phyloP scores from a whole-genome alignment of 2,113 vertebrate species.

The Ginglymostoma cirratum region DNA sequence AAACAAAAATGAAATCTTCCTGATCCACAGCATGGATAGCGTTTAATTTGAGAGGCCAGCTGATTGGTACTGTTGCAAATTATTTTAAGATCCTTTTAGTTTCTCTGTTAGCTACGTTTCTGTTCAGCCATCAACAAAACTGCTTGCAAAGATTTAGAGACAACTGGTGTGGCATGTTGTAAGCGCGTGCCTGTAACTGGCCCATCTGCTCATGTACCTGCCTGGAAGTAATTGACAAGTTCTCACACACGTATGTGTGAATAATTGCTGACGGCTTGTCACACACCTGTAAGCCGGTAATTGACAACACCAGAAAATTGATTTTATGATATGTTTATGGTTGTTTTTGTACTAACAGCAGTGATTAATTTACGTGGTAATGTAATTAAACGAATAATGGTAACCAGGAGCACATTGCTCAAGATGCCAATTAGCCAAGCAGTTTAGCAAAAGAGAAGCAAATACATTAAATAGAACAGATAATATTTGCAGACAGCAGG shows the following conservation, averaged over 20 bases:
- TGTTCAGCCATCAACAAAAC: neutral
- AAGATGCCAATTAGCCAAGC: neutral
- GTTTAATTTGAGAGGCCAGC: neutral
- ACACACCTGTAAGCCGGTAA: neutral
- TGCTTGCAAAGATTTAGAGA: neutral
- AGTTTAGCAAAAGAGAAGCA: neutral
- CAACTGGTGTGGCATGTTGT: neutral
- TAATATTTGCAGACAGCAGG: neutral
- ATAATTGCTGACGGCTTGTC: neutral
- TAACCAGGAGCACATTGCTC: neutral
- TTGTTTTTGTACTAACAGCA: neutral
- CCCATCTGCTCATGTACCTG: neutral
- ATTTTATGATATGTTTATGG: neutral
- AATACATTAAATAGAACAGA: neutral
- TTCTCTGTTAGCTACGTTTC: neutral
- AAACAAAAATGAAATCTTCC: neutral
- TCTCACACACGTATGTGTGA: neutral
- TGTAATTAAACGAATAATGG: neutral
- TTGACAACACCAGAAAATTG: neutral
- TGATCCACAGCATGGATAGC: neutral
- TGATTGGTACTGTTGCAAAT: neutral
- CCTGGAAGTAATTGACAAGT: neutral
- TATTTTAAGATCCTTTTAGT: neutral
- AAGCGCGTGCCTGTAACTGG: neutral
- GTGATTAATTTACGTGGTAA: neutral